A percentile compares a stretch with the other conserved stretches of the same genome.
phyloP scores from a whole-genome alignment of 2,888 invertebrate species.

The Tachina lurida region DNA sequence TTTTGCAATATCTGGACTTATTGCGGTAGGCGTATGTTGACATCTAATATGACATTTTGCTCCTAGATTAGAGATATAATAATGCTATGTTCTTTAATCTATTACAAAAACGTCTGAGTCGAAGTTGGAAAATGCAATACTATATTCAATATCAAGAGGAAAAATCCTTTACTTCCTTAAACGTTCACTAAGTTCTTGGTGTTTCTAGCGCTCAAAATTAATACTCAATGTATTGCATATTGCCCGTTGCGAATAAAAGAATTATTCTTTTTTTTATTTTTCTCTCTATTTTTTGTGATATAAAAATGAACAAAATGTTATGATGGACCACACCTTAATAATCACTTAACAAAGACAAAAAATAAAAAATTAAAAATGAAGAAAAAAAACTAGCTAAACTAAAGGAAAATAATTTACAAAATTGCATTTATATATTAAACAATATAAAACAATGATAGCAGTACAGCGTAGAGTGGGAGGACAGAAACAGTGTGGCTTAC shows the following conservation, averaged over 20 bases:
- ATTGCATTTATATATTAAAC: constrained; percentile 66
- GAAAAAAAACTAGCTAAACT: constrained; percentile 69
- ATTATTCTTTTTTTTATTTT: constrained; percentile 19
- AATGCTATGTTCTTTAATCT: no score
- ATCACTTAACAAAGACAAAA: constrained; percentile 82
- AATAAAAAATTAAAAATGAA: constrained; percentile 32
- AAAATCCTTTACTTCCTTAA: background rate
- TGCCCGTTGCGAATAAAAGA: constrained; percentile 55
- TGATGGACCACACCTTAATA: constrained; percentile 82
- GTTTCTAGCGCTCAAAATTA: constrained; percentile 35
- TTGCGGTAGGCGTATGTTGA: no score
- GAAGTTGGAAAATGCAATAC: no score
- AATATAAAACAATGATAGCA: constrained; percentile 26
- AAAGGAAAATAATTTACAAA: constrained; percentile 69
- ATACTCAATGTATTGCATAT: constrained; percentile 53
- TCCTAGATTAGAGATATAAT: no score
- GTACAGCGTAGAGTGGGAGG: background rate
- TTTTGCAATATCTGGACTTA: no score
- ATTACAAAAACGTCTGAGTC: no score
- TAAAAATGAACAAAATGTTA: constrained; percentile 68
- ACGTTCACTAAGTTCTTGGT: constrained; percentile 22
- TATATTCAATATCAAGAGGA: no score
- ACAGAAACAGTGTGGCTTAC: background rate
- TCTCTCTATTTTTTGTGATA: constrained; percentile 17
- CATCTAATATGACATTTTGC: no score